phyloP scores from a whole-genome alignment of 2,888 invertebrate genomes.

The Idaea dimidiata region DNA sequence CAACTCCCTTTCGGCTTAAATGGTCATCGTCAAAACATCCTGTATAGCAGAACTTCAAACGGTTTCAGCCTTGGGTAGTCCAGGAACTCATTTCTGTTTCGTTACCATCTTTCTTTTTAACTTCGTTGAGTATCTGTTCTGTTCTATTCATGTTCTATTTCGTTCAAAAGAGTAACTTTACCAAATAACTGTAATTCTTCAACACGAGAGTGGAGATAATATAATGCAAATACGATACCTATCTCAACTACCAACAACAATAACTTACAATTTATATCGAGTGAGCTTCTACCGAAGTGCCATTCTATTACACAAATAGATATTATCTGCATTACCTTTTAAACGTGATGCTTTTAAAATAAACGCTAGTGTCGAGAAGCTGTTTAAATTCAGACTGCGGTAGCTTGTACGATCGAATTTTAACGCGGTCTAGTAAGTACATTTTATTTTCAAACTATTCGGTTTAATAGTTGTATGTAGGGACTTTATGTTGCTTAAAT shows the following conservation, averaged over 20 bases:
- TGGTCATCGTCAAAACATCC: too few relatives aligned
- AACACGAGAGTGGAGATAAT: not conserved
- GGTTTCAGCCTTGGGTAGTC: too few relatives aligned
- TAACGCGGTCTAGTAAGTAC: not conserved
- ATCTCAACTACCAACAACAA: not conserved
- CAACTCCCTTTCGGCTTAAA: too few relatives aligned
- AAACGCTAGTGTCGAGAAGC: not conserved
- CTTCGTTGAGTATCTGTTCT: too few relatives aligned
- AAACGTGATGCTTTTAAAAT: not conserved
- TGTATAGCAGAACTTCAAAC: too few relatives aligned
- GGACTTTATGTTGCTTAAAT: too few relatives aligned
- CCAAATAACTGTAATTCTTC: not conserved
- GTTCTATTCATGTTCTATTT: too few relatives aligned
- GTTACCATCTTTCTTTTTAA: too few relatives aligned
- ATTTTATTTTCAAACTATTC: not conserved
- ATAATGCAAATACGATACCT: not conserved
- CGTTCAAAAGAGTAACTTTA: not conserved
- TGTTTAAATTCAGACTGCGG: not conserved
- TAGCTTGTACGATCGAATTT: not conserved
- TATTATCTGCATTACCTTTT: not conserved
- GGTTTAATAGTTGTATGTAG: not conserved
- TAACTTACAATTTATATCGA: not conserved
- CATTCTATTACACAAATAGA: not conserved
- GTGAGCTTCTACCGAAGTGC: not conserved
- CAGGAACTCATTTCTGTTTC: too few relatives aligned